A percentile compares a stretch with the other conserved stretches of the same genome.
phyloP scores from a whole-genome alignment of 2,113 vertebrate genomes.

The Eublepharis macularius region DNA sequence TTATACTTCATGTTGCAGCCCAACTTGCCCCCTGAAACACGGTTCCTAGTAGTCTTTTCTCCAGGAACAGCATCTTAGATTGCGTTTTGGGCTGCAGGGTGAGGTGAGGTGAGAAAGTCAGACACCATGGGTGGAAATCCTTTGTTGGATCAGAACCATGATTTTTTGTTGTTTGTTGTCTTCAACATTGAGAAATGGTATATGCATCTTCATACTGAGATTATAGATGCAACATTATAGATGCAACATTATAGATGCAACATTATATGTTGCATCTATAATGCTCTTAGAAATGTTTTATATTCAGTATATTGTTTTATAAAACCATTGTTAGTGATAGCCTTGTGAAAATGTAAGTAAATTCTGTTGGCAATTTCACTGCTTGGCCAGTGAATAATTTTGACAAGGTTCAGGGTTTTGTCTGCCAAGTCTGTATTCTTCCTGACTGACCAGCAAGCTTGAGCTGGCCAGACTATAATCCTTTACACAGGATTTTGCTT shows the following conservation, averaged over 20 bases:
- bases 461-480: slow-evolving; percentile 62
- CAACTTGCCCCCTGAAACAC: too few species aligned
- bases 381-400: slow-evolving; percentile 49
- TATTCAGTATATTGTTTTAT: slow-evolving; percentile 27
- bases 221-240: background rate
- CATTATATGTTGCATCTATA: slow-evolving; percentile 17
- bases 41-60: too few species aligned
- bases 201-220: background rate
- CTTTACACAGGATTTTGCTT: slow-evolving; percentile 68
- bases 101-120: too few species aligned
- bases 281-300: background rate
- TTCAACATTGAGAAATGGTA: too few species aligned
- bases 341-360: slow-evolving; percentile 38
- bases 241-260: background rate
- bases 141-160: too few species aligned
- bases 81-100: too few species aligned
- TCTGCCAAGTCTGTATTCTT: slow-evolving; percentile 61
- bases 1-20: too few species aligned
- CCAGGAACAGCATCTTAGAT: too few species aligned
- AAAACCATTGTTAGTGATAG: background rate
- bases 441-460: slow-evolving; percentile 55
- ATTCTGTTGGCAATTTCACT: slow-evolving; percentile 39
- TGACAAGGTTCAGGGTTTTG: slow-evolving; percentile 32
- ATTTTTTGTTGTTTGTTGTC: too few species aligned
- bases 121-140: too few species aligned